A percentile compares a stretch with the other conserved stretches of the same genome.
Conservation (phyloP, 2,797 vertebrate species). For the Hoplostethus mediterraneus region DNA sequence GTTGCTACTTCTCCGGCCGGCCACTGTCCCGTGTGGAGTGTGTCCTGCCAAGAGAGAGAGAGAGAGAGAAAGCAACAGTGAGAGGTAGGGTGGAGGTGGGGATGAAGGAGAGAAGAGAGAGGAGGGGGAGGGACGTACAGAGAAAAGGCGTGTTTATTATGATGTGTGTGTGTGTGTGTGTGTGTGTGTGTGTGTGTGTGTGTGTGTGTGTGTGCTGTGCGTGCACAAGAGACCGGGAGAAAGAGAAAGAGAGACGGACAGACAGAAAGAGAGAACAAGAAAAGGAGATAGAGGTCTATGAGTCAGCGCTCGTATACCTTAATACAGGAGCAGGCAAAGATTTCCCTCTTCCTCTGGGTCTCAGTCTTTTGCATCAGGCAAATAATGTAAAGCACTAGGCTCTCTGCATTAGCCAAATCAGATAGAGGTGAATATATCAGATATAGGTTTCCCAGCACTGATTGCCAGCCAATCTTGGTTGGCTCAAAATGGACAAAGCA, state of each 20-base stretch:
- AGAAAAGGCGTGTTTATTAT: conserved; percentile 40
- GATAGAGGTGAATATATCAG: conserved; percentile 11
- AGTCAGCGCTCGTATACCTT: neutral
- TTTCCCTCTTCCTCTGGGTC: conserved; percentile 20
- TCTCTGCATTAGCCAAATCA: conserved; percentile 44
- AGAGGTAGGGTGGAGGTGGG: conserved; percentile 41
- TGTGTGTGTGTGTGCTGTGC: neutral
- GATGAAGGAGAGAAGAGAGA: conserved; percentile 24
- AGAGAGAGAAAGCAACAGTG: conserved; percentile 56
- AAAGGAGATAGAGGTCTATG: conserved; percentile 12
- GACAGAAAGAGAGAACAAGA: conserved; percentile 18
- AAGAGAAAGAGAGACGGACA: conserved; percentile 1
- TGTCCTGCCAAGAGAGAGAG: conserved; percentile 61
- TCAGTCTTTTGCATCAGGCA: conserved; percentile 51
- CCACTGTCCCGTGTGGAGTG: conserved; percentile 58
- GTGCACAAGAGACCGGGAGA: too few relatives aligned
- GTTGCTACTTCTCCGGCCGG: conserved; percentile 56
- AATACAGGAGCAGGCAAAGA: conserved; percentile 16
- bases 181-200: conserved; percentile 4
- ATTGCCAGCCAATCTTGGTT: conserved; percentile 52
- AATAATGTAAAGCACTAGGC: conserved; percentile 8
- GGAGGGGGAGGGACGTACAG: conserved; percentile 38
- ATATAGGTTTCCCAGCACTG: conserved; percentile 38
- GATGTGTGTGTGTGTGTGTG: conserved; percentile 25
- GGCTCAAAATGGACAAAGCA: neutral